Percentiles rank a stretch among this genome's conserved stretches.
These are phyloP conservation scores for Parthenolecanium corni DNA, from an alignment of 2,888 invertebrate species.

Conservation along the genomic window DNA sequence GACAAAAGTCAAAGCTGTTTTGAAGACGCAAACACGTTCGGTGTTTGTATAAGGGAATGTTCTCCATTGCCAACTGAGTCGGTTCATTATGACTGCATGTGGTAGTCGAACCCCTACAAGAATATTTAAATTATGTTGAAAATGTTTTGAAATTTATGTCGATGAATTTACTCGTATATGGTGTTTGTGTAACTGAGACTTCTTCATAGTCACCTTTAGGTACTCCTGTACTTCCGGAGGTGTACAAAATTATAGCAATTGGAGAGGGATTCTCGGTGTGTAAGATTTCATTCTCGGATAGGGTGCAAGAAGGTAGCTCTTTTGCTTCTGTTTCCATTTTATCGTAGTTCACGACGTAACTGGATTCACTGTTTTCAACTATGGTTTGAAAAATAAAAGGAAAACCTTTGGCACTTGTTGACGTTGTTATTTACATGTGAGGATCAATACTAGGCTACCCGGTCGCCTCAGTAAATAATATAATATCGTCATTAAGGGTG, in stretches of 20 bases:
- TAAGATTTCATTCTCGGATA: constrained; percentile 29
- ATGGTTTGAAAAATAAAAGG: background rate
- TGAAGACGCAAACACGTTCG: constrained; percentile 67
- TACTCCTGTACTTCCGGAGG: constrained; percentile 79
- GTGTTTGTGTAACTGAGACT: too few species aligned
- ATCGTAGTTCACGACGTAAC: constrained; percentile 18
- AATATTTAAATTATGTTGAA: background rate
- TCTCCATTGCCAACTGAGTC: constrained; percentile 79
- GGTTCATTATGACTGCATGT: constrained; percentile 64
- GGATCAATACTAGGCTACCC: too few species aligned
- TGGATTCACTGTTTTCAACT: background rate
- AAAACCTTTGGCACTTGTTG: background rate
- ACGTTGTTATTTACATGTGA: background rate
- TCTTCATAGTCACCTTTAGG: constrained; percentile 55
- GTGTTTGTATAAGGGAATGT: constrained; percentile 58
- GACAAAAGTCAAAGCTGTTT: constrained; percentile 82
- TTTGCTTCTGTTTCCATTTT: constrained; percentile 29
- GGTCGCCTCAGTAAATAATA: too few species aligned
- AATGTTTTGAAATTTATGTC: too few species aligned
- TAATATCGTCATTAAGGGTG: too few species aligned
- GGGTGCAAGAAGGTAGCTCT: constrained; percentile 1
- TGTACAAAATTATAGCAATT: constrained; percentile 62
- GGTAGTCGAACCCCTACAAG: constrained; percentile 61
- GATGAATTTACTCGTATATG: too few species aligned
- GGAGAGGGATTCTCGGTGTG: constrained; percentile 14